Evolutionary conservation across 2,888 invertebrate species (phyloP).

Genomic region (Nezara viridula): DNA sequence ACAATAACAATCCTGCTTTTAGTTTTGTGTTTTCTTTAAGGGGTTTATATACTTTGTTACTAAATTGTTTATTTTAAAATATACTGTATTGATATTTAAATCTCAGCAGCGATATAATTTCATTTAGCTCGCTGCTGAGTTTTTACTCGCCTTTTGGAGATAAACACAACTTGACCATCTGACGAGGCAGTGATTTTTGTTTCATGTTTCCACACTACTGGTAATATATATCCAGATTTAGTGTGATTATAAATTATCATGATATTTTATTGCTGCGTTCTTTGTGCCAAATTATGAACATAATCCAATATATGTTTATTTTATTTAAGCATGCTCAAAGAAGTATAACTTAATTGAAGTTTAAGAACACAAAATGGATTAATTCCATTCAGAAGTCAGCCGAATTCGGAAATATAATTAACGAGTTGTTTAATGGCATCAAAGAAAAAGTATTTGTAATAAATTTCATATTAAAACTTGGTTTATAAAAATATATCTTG

Average conservation of each 20-base stretch:
- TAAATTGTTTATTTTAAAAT: not conserved
- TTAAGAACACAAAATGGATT: not conserved
- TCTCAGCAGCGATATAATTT: not conserved
- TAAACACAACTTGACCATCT: not conserved
- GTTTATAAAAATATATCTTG: too few relatives aligned
- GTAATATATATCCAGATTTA: not conserved
- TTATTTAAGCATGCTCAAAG: not conserved
- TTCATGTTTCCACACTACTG: not conserved
- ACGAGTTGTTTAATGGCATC: too few relatives aligned
- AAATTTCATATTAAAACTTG: too few relatives aligned
- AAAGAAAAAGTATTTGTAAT: too few relatives aligned
- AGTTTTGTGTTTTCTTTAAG: not conserved
- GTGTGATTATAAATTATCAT: not conserved
- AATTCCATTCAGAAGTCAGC: too few relatives aligned
- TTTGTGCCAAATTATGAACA: not conserved
- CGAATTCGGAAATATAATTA: too few relatives aligned
- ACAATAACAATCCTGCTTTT: not conserved
- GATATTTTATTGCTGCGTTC: not conserved
- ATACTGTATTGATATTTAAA: not conserved
- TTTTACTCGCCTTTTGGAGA: constrained; percentile 17
- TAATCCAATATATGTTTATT: not conserved
- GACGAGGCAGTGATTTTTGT: not conserved
- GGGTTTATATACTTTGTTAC: not conserved
- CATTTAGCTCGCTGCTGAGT: not conserved
- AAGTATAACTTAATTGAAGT: not conserved